phyloP scores from a whole-genome alignment of 2,797 vertebrate species.

The Acipenser oxyrinchus region DNA sequence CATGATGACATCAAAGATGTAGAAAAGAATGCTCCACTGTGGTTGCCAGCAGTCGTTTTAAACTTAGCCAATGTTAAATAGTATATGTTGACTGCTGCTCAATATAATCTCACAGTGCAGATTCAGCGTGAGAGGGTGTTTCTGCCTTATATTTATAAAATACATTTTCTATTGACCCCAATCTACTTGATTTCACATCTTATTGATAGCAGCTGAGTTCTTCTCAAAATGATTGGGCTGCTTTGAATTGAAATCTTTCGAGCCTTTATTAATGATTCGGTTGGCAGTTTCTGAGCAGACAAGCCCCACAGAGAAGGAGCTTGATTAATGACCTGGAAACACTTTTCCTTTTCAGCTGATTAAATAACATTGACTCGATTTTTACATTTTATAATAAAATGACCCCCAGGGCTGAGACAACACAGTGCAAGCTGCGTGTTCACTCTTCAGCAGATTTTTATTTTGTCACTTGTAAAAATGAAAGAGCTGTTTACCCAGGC shows the following conservation, averaged over 20 bases:
- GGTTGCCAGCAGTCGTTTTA: no score
- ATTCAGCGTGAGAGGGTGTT: background rate
- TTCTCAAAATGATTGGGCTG: slow-evolving; percentile 56
- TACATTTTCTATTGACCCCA: slow-evolving; percentile 26
- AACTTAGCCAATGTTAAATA: background rate
- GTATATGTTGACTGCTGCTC: background rate
- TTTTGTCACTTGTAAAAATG: slow-evolving; percentile 77
- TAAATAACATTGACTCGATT: slow-evolving; percentile 93
- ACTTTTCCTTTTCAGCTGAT: slow-evolving; percentile 93
- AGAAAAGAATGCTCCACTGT: no score
- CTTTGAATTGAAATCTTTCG: slow-evolving; percentile 51
- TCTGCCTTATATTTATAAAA: slow-evolving; percentile 2
- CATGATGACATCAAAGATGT: no score
- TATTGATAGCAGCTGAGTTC: slow-evolving; percentile 61
- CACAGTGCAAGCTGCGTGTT: slow-evolving; percentile 75
- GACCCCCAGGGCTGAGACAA: slow-evolving; percentile 73
- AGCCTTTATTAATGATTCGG: slow-evolving; percentile 75
- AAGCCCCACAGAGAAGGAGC: slow-evolving; percentile 72
- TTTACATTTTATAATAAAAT: slow-evolving; percentile 95
- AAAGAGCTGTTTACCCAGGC: slow-evolving; percentile 78
- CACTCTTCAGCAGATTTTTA: slow-evolving; percentile 73
- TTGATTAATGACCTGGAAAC: slow-evolving; percentile 93
- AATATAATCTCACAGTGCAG: background rate
- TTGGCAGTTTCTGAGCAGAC: slow-evolving; percentile 68
- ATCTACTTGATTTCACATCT: slow-evolving; percentile 61